Evolutionary conservation across 1,140 invertebrate genomes (phyloP).

Genomic region (Vanessa atalanta): DNA sequence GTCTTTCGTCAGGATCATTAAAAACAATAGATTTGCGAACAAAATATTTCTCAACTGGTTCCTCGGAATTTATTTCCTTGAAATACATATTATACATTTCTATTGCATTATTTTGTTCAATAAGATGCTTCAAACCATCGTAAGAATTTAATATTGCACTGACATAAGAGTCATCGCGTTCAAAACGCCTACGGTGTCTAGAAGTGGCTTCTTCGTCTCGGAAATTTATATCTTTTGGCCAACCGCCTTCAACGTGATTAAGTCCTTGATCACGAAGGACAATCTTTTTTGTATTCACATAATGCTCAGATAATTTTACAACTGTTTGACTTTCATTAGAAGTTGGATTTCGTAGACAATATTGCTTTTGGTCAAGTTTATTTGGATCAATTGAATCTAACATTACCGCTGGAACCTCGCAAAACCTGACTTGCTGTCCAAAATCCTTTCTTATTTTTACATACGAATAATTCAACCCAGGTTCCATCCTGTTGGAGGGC

Average conservation of each 20-base stretch:
- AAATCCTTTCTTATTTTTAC: slow-evolving; percentile 85
- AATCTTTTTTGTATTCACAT: slow-evolving; percentile 84
- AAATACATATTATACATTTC: slow-evolving; percentile 96
- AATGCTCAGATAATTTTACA: slow-evolving; percentile 82
- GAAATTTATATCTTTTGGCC: slow-evolving; percentile 96
- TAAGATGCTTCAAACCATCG: slow-evolving; percentile 88
- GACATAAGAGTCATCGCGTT: slow-evolving; percentile 96
- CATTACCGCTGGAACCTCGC: slow-evolving; percentile 85
- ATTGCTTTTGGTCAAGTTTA: slow-evolving; percentile 83
- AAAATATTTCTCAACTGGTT: slow-evolving; percentile 83
- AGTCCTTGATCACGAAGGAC: slow-evolving; percentile 87
- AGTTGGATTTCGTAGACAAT: slow-evolving; percentile 86
- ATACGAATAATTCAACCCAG: slow-evolving; percentile 78
- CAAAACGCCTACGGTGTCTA: slow-evolving; percentile 93
- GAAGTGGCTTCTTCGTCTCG: slow-evolving; percentile 91
- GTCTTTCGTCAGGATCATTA: slow-evolving; percentile 83
- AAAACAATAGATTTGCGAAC: slow-evolving; percentile 88
- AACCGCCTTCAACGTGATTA: slow-evolving; percentile 95
- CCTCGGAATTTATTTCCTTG: slow-evolving; percentile 82
- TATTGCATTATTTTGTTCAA: slow-evolving; percentile 94
- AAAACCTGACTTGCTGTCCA: slow-evolving; percentile 86
- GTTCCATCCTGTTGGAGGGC: slow-evolving; percentile 18
- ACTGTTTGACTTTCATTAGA: slow-evolving; percentile 82
- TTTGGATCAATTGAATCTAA: slow-evolving; percentile 88
- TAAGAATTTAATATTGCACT: slow-evolving; percentile 87